Percentiles rank a stretch among this genome's conserved stretches.
Evolutionary conservation across 2,113 vertebrate species (phyloP).

Genomic region (Oostethus manadensis): DNA sequence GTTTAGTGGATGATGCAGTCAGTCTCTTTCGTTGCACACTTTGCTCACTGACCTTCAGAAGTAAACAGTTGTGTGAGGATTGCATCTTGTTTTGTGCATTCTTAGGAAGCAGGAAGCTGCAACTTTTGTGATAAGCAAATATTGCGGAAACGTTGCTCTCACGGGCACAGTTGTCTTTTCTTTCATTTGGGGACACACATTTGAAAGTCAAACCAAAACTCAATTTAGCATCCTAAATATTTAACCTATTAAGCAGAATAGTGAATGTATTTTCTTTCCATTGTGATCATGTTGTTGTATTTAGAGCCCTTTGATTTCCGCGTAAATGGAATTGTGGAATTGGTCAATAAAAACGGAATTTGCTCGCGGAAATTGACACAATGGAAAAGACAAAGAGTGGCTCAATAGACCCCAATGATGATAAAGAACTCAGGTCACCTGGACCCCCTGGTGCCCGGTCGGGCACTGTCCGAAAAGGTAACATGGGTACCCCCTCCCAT

Average conservation of each 20-base stretch:
- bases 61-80: conserved; percentile 25
- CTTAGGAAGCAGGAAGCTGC: conserved; percentile 39
- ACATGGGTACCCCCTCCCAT: too few species aligned
- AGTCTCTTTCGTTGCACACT: conserved; percentile 5
- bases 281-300: conserved; percentile 44
- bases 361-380: too few species aligned
- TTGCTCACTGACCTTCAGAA: neutral
- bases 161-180: conserved; percentile 14
- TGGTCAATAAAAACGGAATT: too few species aligned
- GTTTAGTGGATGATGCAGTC: neutral
- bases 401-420: too few species aligned
- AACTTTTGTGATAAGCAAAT: conserved; percentile 32
- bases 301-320: too few species aligned
- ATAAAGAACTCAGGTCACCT: too few species aligned
- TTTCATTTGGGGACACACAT: neutral
- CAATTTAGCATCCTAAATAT: neutral
- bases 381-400: too few species aligned
- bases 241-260: neutral
- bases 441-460: too few species aligned
- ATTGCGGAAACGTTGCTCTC: conserved; percentile 19
- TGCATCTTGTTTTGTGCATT: conserved; percentile 18
- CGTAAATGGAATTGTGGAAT: too few species aligned
- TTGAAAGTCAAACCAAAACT: conserved; percentile 5
- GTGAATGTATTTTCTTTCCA: conserved; percentile 15
- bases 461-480: too few species aligned